phyloP scores from a whole-genome alignment of 2,888 invertebrate species.

The Drosophila diplacantha region DNA sequence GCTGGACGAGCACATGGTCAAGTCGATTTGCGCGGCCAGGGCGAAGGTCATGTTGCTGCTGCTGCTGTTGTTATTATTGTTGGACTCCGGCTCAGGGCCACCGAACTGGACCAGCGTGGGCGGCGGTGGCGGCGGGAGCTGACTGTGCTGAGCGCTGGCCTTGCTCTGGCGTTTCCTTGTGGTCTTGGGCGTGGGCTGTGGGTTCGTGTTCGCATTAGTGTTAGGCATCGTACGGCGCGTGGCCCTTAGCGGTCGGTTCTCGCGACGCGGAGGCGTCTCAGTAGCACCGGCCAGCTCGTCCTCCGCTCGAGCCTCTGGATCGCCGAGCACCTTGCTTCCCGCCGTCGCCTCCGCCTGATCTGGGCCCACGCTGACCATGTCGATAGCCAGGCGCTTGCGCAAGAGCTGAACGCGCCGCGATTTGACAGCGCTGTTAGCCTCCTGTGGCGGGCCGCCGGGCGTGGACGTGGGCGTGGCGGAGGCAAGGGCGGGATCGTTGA shows the following conservation, averaged over 20 bases:
- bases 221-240: constrained; percentile 69
- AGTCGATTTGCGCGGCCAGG: constrained; percentile 67
- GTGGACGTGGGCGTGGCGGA: not conserved
- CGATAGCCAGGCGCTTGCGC: constrained; percentile 75
- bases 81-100: constrained; percentile 30
- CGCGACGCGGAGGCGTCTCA: constrained; percentile 48
- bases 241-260: constrained; percentile 67
- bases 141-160: constrained; percentile 18
- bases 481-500: constrained; percentile 2
- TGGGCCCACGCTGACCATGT: constrained; percentile 72
- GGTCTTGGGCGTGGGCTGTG: constrained; percentile 23
- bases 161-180: constrained; percentile 41
- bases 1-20: constrained; percentile 74
- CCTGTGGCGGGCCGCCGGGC: constrained; percentile 18
- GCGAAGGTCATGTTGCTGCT: constrained; percentile 56
- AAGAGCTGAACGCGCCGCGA: constrained; percentile 74
- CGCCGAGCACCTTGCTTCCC: not conserved
- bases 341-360: constrained; percentile 37
- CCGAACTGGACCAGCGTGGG: constrained; percentile 30
- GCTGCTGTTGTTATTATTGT: constrained; percentile 47
- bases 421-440: constrained; percentile 55
- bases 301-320: constrained; percentile 12
- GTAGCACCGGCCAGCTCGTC: constrained; percentile 4
- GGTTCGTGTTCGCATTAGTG: constrained; percentile 1
- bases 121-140: constrained; percentile 25